phyloP scores from a whole-genome alignment of 2,113 vertebrate species.

The Orientallactaga bullata region DNA sequence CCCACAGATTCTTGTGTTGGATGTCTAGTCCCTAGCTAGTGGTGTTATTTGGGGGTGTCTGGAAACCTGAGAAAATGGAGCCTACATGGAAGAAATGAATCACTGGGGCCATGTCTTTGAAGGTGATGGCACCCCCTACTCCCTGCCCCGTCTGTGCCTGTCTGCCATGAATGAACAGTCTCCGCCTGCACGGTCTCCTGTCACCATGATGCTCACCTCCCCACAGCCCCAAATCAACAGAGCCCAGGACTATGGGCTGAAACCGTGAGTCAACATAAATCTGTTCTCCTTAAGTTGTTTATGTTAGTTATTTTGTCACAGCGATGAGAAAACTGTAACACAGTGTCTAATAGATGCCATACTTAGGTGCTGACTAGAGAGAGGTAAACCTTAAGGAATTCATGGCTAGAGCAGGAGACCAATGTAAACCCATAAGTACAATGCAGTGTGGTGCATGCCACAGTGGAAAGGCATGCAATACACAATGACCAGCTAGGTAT shows the following conservation, averaged over 20 bases:
- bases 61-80: not conserved
- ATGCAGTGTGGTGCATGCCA: rapidly evolving
- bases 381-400: not conserved
- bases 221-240: not conserved
- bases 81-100: not conserved
- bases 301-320: not conserved
- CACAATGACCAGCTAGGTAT: not conserved
- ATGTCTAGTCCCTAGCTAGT: not conserved
- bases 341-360: not conserved
- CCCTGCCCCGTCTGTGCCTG: not conserved
- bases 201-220: not conserved
- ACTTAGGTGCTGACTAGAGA: not conserved
- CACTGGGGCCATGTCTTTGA: not conserved
- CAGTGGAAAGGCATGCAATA: not conserved
- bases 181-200: not conserved
- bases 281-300: not conserved
- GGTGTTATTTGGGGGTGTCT: not conserved
- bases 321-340: not conserved
- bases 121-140: not conserved
- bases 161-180: not conserved
- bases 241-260: not conserved
- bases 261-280: not conserved
- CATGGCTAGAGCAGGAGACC: not conserved
- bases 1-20: not conserved
- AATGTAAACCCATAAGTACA: not conserved